A percentile compares a stretch with the other conserved stretches of the same genome.
Conservation (phyloP, 1,140 invertebrate genomes). For the Anadara kagoshimensis region DNA sequence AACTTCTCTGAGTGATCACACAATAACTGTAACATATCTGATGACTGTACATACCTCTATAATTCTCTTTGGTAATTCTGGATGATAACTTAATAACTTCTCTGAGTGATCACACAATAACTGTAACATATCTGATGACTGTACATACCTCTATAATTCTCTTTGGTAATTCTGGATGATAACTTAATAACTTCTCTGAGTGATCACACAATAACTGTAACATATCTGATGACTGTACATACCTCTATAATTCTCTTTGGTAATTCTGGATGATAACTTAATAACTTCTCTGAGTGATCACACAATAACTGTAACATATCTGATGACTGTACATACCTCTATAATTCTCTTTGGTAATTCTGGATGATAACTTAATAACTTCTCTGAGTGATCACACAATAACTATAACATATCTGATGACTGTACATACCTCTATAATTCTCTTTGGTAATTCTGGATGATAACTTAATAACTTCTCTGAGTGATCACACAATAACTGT, state of each 20-base stretch:
- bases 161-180: slow-evolving; percentile 86
- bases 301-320: too few species aligned
- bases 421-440: too few species aligned
- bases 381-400: slow-evolving; percentile 86
- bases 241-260: too few species aligned
- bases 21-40: slow-evolving; percentile 84
- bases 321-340: slow-evolving; percentile 76
- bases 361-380: slow-evolving; percentile 84
- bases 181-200: slow-evolving; percentile 81
- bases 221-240: too few species aligned
- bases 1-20: slow-evolving; percentile 87
- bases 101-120: slow-evolving; percentile 82
- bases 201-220: slow-evolving; percentile 88
- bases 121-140: not conserved
- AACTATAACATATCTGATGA: too few species aligned
- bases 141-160: slow-evolving; percentile 81
- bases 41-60: too few species aligned
- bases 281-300: too few species aligned
- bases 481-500: too few species aligned
- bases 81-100: slow-evolving; percentile 83
- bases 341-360: slow-evolving; percentile 85
- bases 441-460: too few species aligned
- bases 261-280: too few species aligned
- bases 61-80: slow-evolving; percentile 85
- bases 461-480: too few species aligned